Base-by-base conservation (phyloP, 2,113 vertebrate genomes). In the Lagopus leucura region DNA sequence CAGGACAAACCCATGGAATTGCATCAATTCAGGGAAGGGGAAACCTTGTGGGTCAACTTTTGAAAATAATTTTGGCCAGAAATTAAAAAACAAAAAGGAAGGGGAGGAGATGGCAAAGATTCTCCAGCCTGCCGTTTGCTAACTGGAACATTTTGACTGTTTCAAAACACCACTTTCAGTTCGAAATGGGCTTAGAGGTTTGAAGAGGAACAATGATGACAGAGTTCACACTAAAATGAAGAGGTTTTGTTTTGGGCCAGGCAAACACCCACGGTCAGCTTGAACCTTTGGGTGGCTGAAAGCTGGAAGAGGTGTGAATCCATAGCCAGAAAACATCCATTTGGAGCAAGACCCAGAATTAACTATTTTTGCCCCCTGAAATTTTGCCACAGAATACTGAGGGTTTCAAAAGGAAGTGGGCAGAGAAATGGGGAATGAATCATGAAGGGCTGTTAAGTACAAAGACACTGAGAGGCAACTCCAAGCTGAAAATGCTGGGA, bases 171-270 rank as follows among this genome's bases (percentile, higher is more conserved):
- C 10, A 54, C 3, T 92, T 92, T 88, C 55, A 25, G 80, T 94
- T 74, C 45, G 21, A 32, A 92, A 86, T 47, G 50, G 50, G 27
- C 84, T 65, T 80, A 25, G 73, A 27, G 28, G 50, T 54, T 63
- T 36, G 42, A 90, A 66, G 82, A 73, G 66, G 43, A 61, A 75
- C 76, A 92, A 65, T 63, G 76, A 82, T 82, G 54, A 6, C 81
- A 27, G 54, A 24, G 73, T 58, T 89, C 67, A 69, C 22, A 47
- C 52, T 58, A 78, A 38, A 89, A 57, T 91, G 63, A 79, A 93
- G 77, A 87, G 86, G 86, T 27, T 87, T 92, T 95, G 84, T 82
- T 85, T 79, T 63, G 85, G 6, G 3, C 34, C 66, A 79, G 86
- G 79, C 79, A 67, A 58, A 87, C 21, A 38, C 66, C 75, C 88